Base-by-base conservation (phyloP, 2,797 vertebrate genomes). In the Sebastes minor region DNA sequence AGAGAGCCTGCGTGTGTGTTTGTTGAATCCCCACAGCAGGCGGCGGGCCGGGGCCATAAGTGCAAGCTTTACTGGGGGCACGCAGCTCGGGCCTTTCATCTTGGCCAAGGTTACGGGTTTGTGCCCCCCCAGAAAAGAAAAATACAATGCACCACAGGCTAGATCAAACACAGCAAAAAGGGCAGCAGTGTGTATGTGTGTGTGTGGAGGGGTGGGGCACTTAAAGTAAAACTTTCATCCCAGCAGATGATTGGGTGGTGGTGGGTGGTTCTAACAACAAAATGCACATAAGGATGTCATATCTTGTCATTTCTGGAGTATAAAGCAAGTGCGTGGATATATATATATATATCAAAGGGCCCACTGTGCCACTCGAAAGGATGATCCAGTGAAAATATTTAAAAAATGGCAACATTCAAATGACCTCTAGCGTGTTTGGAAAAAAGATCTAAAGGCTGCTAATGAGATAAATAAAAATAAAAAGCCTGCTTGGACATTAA, bases 71-170 rank as follows among this genome's bases (percentile, higher is more conserved):
- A 92, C 89, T 83, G 89, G 87, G 89, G 88, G 85, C 89, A 93
- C 42, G 16, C 81, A 76, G 78, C 69, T 7, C n/a, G 53, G 76
- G 62, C 83, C 94, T 93, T 94, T 94, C 89, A 94, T 94, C 88
- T 94, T 13, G 56, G 81, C 84, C 82, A 85, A 91, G 93, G 93
- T 94, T 92, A 94, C 65, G 81, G 81, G 88, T 89, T 76, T 87
- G 86, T 91, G 90, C 38, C 63, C 63, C 20, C 85, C 88, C 85
- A 86, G 83, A 89, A 76, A 80, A 38, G 76, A 28, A 86, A 38
- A 75, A 81, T 81, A 92, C 89, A 93, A 91, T 86, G 77, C 88
- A 86, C 86, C 81, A 72, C 73, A 65, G 86, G 89, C 86, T 70
- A 88, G 77, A 93, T 93, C 89, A 93, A 93, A 93, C 86, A 79